These are phyloP conservation scores for Balanococcus diminutus DNA, from an alignment of 2,888 invertebrate genomes.

Conservation along the genomic window DNA sequence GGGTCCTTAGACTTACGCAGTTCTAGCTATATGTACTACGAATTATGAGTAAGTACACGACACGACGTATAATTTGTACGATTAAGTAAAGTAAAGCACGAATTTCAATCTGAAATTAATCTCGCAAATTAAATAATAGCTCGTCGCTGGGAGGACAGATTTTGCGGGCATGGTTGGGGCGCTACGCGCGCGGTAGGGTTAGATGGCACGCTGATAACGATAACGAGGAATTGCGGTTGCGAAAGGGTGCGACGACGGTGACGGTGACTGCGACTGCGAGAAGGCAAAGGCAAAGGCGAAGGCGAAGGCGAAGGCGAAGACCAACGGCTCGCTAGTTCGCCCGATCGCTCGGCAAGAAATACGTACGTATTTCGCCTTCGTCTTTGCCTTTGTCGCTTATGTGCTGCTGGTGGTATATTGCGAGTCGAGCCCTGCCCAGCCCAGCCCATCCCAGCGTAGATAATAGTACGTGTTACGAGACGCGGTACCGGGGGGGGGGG, in stretches of 20 bases:
- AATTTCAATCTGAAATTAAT: constrained; percentile 59
- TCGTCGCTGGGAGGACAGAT: constrained; percentile 33
- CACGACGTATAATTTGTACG: too few relatives aligned
- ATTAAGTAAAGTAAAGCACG: too few relatives aligned
- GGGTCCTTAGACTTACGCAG: too few relatives aligned
- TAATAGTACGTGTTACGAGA: too few relatives aligned
- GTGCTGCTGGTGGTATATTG: too few relatives aligned
- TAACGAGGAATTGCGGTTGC: constrained; percentile 10
- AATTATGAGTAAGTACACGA: too few relatives aligned
- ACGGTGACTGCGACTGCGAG: background rate
- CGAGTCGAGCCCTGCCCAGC: too few relatives aligned
- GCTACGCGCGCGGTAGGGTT: background rate
- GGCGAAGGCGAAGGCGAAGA: background rate
- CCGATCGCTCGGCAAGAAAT: too few relatives aligned
- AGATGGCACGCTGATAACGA: constrained; percentile 10
- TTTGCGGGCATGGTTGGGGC: background rate
- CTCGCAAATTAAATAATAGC: constrained; percentile 51
- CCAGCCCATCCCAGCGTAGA: too few relatives aligned
- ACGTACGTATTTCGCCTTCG: background rate
- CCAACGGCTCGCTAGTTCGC: background rate
- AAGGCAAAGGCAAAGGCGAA: background rate
- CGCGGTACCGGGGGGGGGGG: background rate
- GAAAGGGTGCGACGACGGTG: background rate
- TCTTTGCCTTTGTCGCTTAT: background rate
- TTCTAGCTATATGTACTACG: too few relatives aligned